A percentile compares a stretch with the other conserved stretches of the same genome.
phyloP scores from a whole-genome alignment of 1,140 invertebrate species.

The Temnothorax curvispinosus region DNA sequence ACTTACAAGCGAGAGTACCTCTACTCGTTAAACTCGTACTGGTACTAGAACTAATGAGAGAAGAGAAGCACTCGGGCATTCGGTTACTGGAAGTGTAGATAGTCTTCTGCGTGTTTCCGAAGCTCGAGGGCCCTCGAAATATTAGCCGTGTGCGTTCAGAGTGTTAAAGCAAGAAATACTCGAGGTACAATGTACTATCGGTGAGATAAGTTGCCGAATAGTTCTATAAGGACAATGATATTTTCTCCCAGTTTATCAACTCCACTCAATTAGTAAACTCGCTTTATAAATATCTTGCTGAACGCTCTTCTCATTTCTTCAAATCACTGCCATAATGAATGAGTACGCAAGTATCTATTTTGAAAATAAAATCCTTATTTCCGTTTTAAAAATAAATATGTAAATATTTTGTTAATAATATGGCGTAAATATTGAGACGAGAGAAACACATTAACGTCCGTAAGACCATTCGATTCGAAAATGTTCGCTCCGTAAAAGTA shows the following conservation, averaged over 20 bases:
- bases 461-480: neutral
- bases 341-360: constrained; percentile 3
- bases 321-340: constrained; percentile 2
- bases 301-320: constrained; percentile 6
- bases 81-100: constrained; percentile 37
- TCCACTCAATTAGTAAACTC: constrained; percentile 37
- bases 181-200: constrained; percentile 35
- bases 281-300: neutral
- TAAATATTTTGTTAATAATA: constrained; percentile 29
- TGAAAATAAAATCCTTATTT: neutral
- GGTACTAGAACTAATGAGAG: neutral
- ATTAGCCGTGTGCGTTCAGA: constrained; percentile 30
- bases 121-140: constrained; percentile 7
- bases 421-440: constrained; percentile 6
- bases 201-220: neutral
- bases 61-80: constrained; percentile 11
- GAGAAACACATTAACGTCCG: neutral
- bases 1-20: constrained; percentile 13
- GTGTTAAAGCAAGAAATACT: constrained; percentile 45
- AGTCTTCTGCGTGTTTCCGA: constrained; percentile 10
- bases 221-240: constrained; percentile 49
- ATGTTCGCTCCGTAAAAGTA: neutral
- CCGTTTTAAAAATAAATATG: constrained; percentile 8
- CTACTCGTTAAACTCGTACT: constrained; percentile 12
- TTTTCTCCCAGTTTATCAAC: constrained; percentile 30